Percentiles rank a stretch among this genome's conserved stretches.
phyloP scores from a whole-genome alignment of 2,113 vertebrate species.

The Saccopteryx leptura region DNA sequence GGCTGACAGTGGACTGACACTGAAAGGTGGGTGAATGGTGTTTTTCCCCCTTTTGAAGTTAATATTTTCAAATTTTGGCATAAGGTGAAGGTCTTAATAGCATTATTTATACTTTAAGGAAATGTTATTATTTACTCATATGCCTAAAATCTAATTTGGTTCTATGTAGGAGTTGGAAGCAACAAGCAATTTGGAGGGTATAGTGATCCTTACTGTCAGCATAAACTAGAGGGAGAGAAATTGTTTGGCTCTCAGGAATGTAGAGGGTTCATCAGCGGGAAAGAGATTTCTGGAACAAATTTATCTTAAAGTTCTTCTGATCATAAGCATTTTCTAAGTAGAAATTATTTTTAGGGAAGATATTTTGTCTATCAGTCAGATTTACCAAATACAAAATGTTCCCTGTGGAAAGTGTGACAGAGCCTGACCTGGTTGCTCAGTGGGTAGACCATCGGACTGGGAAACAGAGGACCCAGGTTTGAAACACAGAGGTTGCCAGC shows the following conservation, averaged over 20 bases:
- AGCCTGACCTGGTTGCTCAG: no score
- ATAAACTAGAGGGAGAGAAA: constrained; percentile 10
- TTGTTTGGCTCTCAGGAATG: not conserved
- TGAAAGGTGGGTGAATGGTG: constrained; percentile 92
- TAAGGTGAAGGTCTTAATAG: not conserved
- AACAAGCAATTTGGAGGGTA: not conserved
- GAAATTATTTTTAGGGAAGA: constrained; percentile 65
- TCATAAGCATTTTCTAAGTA: constrained; percentile 50
- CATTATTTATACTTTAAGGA: constrained; percentile 46
- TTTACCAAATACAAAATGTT: constrained; percentile 61
- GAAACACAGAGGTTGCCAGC: no score
- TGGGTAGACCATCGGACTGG: no score
- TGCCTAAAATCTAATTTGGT: not conserved
- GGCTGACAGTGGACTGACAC: constrained; percentile 95
- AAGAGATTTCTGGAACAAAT: constrained; percentile 26
- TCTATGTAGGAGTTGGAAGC: constrained; percentile 2
- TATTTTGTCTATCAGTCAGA: constrained; percentile 37
- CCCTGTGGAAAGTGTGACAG: constrained; percentile 14
- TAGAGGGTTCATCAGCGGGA: not conserved
- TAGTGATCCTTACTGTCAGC: not conserved
- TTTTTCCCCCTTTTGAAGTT: not conserved
- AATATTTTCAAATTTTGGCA: constrained; percentile 2
- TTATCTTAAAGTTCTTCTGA: constrained; percentile 56
- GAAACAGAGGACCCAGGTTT: no score
- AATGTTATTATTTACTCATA: constrained; percentile 3